Evolutionary conservation across 2,888 invertebrate genomes (phyloP), one percentile per base, ranked within the genome.

Genomic region (Pristionchus arcanus): DNA sequence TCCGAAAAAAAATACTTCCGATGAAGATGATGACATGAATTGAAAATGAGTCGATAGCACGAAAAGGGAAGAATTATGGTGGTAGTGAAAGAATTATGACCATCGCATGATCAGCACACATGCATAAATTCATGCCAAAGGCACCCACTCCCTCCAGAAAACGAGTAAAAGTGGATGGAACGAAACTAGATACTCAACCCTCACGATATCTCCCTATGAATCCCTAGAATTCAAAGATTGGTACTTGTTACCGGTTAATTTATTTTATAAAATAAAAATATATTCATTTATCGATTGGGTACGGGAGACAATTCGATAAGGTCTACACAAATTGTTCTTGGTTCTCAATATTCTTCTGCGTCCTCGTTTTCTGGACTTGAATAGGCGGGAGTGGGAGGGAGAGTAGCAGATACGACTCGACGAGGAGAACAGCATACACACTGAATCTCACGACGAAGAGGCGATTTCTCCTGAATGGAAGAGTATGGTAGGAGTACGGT

Each of bases 401-500:
- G n/a, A 83, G 83, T 28, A 0, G n/a, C 34, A n/a, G 21, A 25
- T n/a, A 31, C 59, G 37, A 59, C 59, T 21, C 55, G 59, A 59
- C 84, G 84, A 59, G 91, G 91, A 31, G 90, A 85, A 55, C 91
- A 91, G 90, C 91, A 91, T 59, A 91, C 90, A 85, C 91, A 91
- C 68, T 91, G 91, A 42, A 90, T 68, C 83, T 86, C 59, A 85
- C 84, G 84, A 55, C 55, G n/a, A 15, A 85, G 84, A 19, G 31
- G 31, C 28, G 16, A 21, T 9, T 34, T 37, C 49, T 85, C 84
- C 84, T 85, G 84, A 83, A 31, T 19, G 83, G 59, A 55, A 59
- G 9, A 55, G 1, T 13, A 34, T 7, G 53, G n/a, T 15, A 68
- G 74, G 81, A 13, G 9, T 53, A 81, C 81, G n/a, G 81, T 63